Evolutionary conservation across 2,888 invertebrate species (phyloP), one percentile per base, ranked within the genome.

Genomic region (Nomada fucata): DNA sequence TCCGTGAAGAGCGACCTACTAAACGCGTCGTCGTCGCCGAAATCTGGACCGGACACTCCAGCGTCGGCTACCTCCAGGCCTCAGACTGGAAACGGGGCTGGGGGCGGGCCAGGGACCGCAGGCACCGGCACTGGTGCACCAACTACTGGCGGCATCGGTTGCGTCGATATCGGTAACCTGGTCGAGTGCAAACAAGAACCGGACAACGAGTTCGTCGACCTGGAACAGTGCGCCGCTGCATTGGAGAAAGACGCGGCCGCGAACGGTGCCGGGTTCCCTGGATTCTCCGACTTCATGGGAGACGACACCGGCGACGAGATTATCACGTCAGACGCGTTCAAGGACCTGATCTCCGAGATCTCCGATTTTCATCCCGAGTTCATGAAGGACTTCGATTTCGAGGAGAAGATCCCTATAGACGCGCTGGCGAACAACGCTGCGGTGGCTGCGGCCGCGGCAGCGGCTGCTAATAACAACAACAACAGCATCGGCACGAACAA

Each of bases 131-230:
- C 93, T 89, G 95, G 94, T 91, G 95, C 94, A 20, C 80, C 78
- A 5, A 71, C 86, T 7, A 64, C 69, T 13, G 84, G 90, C 36
- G 90, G 92, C 1, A 93, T 92, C 78, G 93, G 93, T 44, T 94
- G 94, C 92, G 94, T 94, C 79, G 95, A 95, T 89, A 94, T 96
- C 76, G 95, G 95, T 55, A 95, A 95, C 85, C 92, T 97, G 90
- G 97, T 98, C 26, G 97, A 98, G 93, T 97, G 98, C 94, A 97
- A 97, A 87, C 96, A 97, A 68, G 97, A 97, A 91, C 97, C 97
- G 18, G 97, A 97, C 92, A 96, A 96, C 91, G 97, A 97, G 91
- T 98, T 97, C 92, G 97, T 97, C n/a, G 97, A 97, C 85, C 94
- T 98, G 87, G 97, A 97, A 89, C 96, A 97, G 91, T 97, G 97